Evolutionary conservation across 2,888 invertebrate genomes (phyloP).

Genomic region (Tenthredo notha): DNA sequence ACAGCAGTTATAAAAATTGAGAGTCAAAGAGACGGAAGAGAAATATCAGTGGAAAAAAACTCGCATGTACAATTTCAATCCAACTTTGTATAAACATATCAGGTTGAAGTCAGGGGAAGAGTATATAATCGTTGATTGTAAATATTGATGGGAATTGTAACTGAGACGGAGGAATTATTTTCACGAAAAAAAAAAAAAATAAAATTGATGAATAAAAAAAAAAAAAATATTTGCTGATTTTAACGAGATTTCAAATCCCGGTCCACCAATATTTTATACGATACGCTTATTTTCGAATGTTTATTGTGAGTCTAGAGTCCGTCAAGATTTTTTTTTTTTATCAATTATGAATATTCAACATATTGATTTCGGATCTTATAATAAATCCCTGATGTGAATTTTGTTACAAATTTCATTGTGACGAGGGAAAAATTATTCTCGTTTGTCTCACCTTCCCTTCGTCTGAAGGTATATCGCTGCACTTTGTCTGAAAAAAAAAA

Average conservation of each 20-base stretch:
- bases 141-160: conserved; percentile 21
- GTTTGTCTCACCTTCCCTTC: not conserved
- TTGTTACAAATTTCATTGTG: not conserved
- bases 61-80: not conserved
- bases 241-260: not conserved
- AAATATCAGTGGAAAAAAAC: not conserved
- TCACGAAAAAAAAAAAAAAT: not conserved
- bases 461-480: not conserved
- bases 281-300: not conserved
- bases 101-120: not conserved
- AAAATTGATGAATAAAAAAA: not conserved
- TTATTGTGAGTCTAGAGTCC: not conserved
- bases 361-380: not conserved
- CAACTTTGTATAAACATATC: not conserved
- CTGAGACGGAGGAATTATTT: not conserved
- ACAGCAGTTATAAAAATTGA: not conserved
- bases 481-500: not conserved
- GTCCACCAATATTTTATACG: not conserved
- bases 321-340: not conserved
- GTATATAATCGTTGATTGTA: not conserved
- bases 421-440: not conserved
- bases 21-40: not conserved
- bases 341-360: not conserved
- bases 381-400: not conserved
- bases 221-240: not conserved